Conservation (phyloP, 53 echinoderm and acorn worm species). For the Pentamera pediparva region DNA sequence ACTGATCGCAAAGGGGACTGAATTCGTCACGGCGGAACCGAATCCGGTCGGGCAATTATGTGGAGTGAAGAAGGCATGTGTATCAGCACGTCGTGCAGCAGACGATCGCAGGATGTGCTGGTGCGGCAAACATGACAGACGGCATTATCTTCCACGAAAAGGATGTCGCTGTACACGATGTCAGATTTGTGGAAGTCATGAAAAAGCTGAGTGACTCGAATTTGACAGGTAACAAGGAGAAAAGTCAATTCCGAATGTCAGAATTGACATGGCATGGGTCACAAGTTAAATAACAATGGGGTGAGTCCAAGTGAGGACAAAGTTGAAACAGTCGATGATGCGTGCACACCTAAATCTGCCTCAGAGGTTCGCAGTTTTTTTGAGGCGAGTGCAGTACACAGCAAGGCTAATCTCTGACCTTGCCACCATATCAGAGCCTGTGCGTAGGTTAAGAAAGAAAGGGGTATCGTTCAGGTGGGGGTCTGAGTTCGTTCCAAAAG, state of each 20-base stretch:
- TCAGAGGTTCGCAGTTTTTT: slow-evolving; percentile 32
- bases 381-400: slow-evolving; percentile 34
- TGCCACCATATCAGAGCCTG: slow-evolving; percentile 20
- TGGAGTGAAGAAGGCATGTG: slow-evolving; percentile 28
- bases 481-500: background rate
- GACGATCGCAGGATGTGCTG: background rate
- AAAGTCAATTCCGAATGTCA: slow-evolving; percentile 41
- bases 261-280: slow-evolving; percentile 46
- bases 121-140: slow-evolving; percentile 38
- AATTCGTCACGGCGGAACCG: background rate
- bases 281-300: slow-evolving; percentile 28
- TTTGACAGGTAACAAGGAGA: slow-evolving; percentile 43
- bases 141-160: slow-evolving; percentile 31
- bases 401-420: slow-evolving; percentile 25
- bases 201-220: slow-evolving; percentile 34
- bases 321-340: slow-evolving; percentile 42
- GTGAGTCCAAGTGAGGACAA: slow-evolving; percentile 42
- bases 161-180: slow-evolving; percentile 17
- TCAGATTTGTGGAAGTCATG: slow-evolving; percentile 2
- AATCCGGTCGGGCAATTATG: too few relatives aligned
- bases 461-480: too few relatives aligned
- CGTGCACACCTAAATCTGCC: slow-evolving; percentile 4
- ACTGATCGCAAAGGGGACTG: background rate
- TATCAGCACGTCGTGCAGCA: slow-evolving; percentile 35
- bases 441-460: too few relatives aligned